Base-by-base conservation (phyloP, 2,888 invertebrate genomes). In the Abrostola triplasia region DNA sequence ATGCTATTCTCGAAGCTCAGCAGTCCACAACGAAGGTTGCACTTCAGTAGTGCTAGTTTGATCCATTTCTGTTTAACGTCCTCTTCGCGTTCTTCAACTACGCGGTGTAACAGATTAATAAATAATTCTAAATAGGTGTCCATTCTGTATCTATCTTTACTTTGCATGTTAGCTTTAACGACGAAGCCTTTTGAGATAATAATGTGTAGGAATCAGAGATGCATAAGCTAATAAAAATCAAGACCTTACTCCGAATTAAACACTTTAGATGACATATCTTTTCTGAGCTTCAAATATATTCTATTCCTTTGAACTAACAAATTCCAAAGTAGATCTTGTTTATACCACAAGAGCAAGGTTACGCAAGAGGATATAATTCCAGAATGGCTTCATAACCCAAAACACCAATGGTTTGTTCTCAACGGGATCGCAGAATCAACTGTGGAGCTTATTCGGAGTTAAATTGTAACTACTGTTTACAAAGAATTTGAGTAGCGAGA, bases 51-150 rank as follows among this genome's bases (percentile, higher is more conserved):
- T 0, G 89, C 88, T 9, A 92, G 82, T 52, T 89, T 87, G 52
- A 92, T 86, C 92, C 91, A 92, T 79, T 88, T 91, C 73, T 91
- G 87, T 1, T 77, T 82, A 0, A 85, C 58, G 38, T 83, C 77
- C 6, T 80, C 71, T 7, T 85, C 80, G 2, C 70, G 75, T 51
- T 75, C 79, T 63, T 81, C 68, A 68, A 87, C 76, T 41, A 87
- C 77, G n/a, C 75, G 65, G 35, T 84, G 68, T n/a, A 90, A 77
- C 12, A 84, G 71, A 59, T 77, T 70, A 42, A 83, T 78, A 44
- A 89, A 71, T 0, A 82, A 24, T 13, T 81, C 68, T 8, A 84
- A 81, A 64, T 60, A 79, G 36, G 54, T 67, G 48, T 62, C 80
- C 84, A 76, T 89, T 81, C 84, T 83, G 76, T 70, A n/a, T 24